Evolutionary conservation across 1,140 invertebrate genomes (phyloP).

Genomic region (Pinna nobilis): DNA sequence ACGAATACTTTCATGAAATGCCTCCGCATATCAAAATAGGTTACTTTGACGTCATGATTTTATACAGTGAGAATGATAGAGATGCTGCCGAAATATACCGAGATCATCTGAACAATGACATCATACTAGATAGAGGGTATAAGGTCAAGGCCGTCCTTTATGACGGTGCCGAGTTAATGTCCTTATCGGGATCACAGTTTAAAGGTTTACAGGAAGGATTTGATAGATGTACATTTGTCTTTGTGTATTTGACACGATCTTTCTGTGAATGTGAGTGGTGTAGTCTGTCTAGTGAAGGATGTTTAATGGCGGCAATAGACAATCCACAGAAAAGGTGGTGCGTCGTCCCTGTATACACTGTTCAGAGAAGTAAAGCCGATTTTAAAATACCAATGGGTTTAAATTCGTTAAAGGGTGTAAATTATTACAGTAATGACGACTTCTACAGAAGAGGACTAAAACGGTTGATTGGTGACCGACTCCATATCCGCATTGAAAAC

Average conservation of each 20-base stretch:
- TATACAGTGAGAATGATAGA: slow-evolving; percentile 53
- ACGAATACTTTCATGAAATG: neutral
- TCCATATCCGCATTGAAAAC: neutral
- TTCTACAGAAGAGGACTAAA: slow-evolving; percentile 43
- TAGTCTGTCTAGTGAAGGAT: slow-evolving; percentile 50
- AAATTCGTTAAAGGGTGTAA: slow-evolving; percentile 54
- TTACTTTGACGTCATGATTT: slow-evolving; percentile 27
- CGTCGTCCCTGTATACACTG: slow-evolving; percentile 57
- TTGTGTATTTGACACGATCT: slow-evolving; percentile 53
- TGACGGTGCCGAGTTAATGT: slow-evolving; percentile 42
- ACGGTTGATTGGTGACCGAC: slow-evolving; percentile 9
- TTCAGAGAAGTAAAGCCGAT: slow-evolving; percentile 43
- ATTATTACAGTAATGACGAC: slow-evolving; percentile 54
- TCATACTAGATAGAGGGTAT: slow-evolving; percentile 9
- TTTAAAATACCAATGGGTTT: slow-evolving; percentile 56
- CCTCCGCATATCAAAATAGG: slow-evolving; percentile 1
- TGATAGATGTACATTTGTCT: slow-evolving; percentile 51
- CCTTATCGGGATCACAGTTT: slow-evolving; percentile 32
- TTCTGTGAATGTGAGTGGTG: slow-evolving; percentile 54
- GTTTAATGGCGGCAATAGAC: slow-evolving; percentile 56
- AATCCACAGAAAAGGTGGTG: slow-evolving; percentile 56
- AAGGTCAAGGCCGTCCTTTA: slow-evolving; percentile 42
- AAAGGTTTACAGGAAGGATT: slow-evolving; percentile 41
- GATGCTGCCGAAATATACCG: slow-evolving; percentile 30
- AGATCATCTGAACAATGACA: slow-evolving; percentile 45